Conservation (phyloP, 2,113 vertebrate species). For the Clarias macrocephalus region DNA sequence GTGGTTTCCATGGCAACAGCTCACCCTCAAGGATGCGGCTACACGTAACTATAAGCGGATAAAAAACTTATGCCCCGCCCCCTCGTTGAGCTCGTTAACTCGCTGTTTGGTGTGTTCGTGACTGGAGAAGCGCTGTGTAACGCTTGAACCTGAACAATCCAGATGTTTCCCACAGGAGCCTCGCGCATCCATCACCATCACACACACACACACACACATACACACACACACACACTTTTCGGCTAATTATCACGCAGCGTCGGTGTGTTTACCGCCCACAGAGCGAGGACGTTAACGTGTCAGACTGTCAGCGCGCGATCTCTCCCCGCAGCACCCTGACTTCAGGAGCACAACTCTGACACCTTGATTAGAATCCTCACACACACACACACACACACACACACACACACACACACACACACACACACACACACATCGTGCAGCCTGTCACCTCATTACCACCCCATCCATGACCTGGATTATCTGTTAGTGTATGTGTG, state of each 20-base stretch:
- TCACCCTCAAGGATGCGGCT: too few species aligned
- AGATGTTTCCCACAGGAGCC: not conserved
- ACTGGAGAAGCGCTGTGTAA: not conserved
- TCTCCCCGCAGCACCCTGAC: not conserved
- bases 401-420: conserved; percentile 3
- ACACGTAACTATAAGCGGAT: too few species aligned
- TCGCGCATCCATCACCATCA: not conserved
- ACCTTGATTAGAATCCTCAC: not conserved
- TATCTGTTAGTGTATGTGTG: not conserved
- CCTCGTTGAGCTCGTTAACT: not conserved
- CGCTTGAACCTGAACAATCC: not conserved
- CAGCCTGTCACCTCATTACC: not conserved
- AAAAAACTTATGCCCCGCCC: not conserved
- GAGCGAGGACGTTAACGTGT: not conserved
- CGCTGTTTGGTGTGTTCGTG: not conserved
- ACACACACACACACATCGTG: conserved; percentile 1
- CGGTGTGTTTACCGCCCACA: not conserved
- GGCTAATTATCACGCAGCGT: not conserved
- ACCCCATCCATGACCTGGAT: not conserved
- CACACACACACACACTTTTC: not conserved
- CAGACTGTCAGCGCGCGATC: not conserved
- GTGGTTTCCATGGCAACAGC: too few species aligned
- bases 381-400: not conserved
- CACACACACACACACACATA: not conserved
- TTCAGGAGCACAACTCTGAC: not conserved